Base-by-base conservation (phyloP, 2,797 vertebrate species). In the Molossus alvarezi region DNA sequence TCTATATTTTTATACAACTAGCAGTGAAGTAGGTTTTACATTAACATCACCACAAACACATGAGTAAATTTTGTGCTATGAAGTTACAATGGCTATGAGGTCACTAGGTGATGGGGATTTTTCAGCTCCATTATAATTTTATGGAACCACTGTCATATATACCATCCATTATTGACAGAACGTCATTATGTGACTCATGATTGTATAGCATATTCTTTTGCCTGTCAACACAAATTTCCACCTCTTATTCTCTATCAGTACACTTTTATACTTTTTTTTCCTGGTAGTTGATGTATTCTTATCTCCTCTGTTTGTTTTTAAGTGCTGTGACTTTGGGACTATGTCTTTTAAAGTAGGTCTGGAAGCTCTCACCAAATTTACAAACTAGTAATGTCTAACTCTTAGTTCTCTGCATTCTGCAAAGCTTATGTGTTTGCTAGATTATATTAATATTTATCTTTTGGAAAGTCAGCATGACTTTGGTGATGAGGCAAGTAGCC, bases 381-480 rank as follows among this genome's bases (percentile, higher is more conserved):
- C 41, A 87, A 85, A 92, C 33, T 90, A 72, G 17, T 51, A 77
- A 81, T 72, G 33, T 83, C 77, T 84, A 79, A 51, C 7, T 85
- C 29, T 79, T 64, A 88, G 64, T 53, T 94, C 27, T 82, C n/a
- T 64, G 48, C 64, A 79, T 76, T 95, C 71, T 95, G 37, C 53
- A 95, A 90, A 94, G 21, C 64, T 64, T 65, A 55, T 95, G 48
- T 96, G 80, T 96, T 95, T 96, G 65, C 25, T 92, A 88, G 58
- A 41, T 29, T 90, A 60, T 94, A 57, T 92, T 91, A 93, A 94
- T 92, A 94, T 95, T 97, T 97, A 93, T 85, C 67, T 90, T 96
- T 83, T 73, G 23, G 64, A 95, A 96, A 95, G 73, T 90, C 75
- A 93, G 14, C 27, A 55, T 75, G 45, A 3, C 25, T 94, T 82